These are phyloP conservation scores for Harpegnathos saltator DNA, from an alignment of 1,140 invertebrate species.

Conservation along the genomic window DNA sequence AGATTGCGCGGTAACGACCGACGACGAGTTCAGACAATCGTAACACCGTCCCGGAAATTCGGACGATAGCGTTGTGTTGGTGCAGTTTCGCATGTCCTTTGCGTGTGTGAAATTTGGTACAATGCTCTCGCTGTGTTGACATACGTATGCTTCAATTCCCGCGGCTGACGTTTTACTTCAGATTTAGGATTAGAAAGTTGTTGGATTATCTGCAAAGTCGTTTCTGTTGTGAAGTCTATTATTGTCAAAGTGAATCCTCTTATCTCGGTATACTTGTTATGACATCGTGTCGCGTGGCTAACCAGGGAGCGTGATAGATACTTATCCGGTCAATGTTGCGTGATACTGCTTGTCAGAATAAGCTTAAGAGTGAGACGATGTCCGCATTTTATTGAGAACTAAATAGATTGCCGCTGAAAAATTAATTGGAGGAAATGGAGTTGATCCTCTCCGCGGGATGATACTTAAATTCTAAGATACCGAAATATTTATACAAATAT, in stretches of 20 bases:
- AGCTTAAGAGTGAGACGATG: neutral
- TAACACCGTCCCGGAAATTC: slow-evolving; percentile 1
- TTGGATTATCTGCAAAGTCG: neutral
- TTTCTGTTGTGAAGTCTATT: neutral
- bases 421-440: neutral
- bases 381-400: slow-evolving; percentile 1
- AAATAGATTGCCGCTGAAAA: neutral
- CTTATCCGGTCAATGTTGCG: neutral
- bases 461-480: slow-evolving; percentile 1
- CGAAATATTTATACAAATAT: slow-evolving; percentile 14
- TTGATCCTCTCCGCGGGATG: neutral
- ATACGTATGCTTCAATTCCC: neutral
- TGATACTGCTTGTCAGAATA: slow-evolving; percentile 11
- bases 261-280: neutral
- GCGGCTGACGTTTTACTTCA: neutral
- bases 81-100: neutral
- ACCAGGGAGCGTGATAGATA: neutral
- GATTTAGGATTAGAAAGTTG: neutral
- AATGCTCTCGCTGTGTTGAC: neutral
- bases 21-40: slow-evolving; percentile 28
- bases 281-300: neutral
- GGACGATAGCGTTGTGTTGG: slow-evolving; percentile 11
- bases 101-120: neutral
- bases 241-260: neutral
- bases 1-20: neutral